Conservation (phyloP, 2,888 invertebrate species). For the Drosophila macrothrix region DNA sequence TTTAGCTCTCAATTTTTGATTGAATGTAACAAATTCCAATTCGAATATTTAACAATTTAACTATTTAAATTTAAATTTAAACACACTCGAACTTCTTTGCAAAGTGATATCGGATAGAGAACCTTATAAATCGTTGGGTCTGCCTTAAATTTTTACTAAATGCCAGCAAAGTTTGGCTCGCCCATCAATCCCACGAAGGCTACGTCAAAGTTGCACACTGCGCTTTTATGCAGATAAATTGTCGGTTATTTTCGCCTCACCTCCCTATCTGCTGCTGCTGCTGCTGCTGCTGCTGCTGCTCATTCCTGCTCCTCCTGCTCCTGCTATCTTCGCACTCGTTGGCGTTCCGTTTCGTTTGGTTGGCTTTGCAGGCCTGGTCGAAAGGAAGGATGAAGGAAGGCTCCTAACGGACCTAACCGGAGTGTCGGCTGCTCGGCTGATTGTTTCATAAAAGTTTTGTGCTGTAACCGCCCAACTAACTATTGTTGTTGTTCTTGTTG, state of each 20-base stretch:
- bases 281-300: not conserved
- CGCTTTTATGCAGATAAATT: constrained; percentile 81
- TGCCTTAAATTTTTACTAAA: constrained; percentile 51
- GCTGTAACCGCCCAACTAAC: constrained; percentile 64
- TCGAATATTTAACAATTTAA: not conserved
- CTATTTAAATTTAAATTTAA: not conserved
- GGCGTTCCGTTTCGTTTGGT: constrained; percentile 61
- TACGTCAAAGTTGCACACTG: constrained; percentile 79
- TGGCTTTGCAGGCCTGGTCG: constrained; percentile 55
- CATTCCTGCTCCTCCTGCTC: constrained; percentile 11
- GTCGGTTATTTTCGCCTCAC: constrained; percentile 70
- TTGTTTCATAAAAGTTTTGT: constrained; percentile 79
- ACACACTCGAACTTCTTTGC: not conserved
- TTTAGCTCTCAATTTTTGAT: not conserved
- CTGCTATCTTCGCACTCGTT: constrained; percentile 13
- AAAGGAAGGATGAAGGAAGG: constrained; percentile 20
- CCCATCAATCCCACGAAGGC: constrained; percentile 72
- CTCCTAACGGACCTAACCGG: constrained; percentile 49
- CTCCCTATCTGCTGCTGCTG: not conserved
- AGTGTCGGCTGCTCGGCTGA: constrained; percentile 68
- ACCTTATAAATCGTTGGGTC: constrained; percentile 21
- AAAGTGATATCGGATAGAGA: not conserved
- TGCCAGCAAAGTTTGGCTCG: constrained; percentile 66
- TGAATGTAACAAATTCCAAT: not conserved
- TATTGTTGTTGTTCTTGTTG: constrained; percentile 61